Evolutionary conservation across 2,797 vertebrate species (phyloP).

Genomic region (Amblyopsis hoosieri): DNA sequence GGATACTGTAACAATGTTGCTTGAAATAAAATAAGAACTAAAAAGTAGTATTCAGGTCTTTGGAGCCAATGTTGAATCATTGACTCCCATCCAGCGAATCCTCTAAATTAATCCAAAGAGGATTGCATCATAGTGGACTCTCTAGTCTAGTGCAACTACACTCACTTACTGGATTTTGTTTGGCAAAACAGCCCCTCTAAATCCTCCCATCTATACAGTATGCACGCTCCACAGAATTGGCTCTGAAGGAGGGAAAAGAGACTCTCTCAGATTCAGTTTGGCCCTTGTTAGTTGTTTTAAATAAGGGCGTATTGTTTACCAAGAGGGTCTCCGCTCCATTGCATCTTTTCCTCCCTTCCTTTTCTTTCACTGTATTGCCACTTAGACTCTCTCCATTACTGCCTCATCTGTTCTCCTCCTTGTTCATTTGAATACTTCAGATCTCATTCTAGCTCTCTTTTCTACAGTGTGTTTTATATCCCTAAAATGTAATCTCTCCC

Average conservation of each 20-base stretch:
- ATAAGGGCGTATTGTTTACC: slow-evolving; percentile 23
- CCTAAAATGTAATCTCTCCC: not conserved
- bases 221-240: slow-evolving; percentile 52
- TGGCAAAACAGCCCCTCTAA: slow-evolving; percentile 43
- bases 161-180: slow-evolving; percentile 39
- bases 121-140: slow-evolving; percentile 55
- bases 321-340: slow-evolving; percentile 26
- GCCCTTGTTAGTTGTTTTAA: slow-evolving; percentile 25
- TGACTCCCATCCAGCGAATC: slow-evolving; percentile 46
- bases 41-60: slow-evolving; percentile 8
- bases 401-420: not conserved
- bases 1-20: not conserved
- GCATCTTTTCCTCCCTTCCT: slow-evolving; percentile 4
- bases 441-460: not conserved
- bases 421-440: no score
- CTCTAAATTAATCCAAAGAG: slow-evolving; percentile 53
- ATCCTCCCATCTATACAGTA: slow-evolving; percentile 30
- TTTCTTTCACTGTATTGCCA: slow-evolving; percentile 4
- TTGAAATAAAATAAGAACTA: not conserved
- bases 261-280: slow-evolving; percentile 9
- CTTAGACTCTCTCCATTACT: no score
- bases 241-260: slow-evolving; percentile 32
- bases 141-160: slow-evolving; percentile 26
- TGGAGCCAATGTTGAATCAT: slow-evolving; percentile 9
- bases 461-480: slow-evolving; percentile 14